These are phyloP conservation scores for Clitarchus hookeri DNA, from an alignment of 2,888 invertebrate genomes.

Conservation along the genomic window DNA sequence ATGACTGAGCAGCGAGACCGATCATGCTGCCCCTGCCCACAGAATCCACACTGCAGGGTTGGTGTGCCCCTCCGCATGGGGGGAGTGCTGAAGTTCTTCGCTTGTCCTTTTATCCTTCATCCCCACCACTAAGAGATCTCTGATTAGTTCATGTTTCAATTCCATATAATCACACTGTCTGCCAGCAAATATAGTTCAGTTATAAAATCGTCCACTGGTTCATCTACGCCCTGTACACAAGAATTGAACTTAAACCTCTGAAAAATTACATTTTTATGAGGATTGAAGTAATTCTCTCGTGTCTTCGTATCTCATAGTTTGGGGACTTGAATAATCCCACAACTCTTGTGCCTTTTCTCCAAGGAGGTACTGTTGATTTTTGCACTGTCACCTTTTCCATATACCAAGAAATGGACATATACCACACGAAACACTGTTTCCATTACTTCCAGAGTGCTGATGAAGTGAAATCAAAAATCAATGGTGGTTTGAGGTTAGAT, in stretches of 20 bases:
- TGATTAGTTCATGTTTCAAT: not conserved
- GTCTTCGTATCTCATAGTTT: not conserved
- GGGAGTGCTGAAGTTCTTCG: not conserved
- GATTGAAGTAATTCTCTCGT: not conserved
- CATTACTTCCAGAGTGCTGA: not conserved
- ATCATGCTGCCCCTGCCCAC: not conserved
- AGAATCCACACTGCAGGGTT: not conserved
- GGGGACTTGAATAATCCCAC: not conserved
- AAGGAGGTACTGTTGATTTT: not conserved
- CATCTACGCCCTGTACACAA: not conserved
- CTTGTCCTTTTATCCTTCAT: not conserved
- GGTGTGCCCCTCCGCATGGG: not conserved
- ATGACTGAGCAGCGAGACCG: not conserved
- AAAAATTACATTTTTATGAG: not conserved
- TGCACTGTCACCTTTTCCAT: not conserved
- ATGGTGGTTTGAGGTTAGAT: not conserved
- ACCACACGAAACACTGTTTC: not conserved
- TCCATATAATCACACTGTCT: not conserved
- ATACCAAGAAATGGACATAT: not conserved
- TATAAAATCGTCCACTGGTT: not conserved
- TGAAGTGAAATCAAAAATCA: not conserved
- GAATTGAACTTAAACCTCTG: not conserved
- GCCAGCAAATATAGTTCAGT: not conserved
- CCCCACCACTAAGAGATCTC: not conserved
- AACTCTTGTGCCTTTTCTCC: not conserved